These are phyloP conservation scores for Heliconius ismenius DNA, from an alignment of 2,888 invertebrate genomes.

Conservation along the genomic window DNA sequence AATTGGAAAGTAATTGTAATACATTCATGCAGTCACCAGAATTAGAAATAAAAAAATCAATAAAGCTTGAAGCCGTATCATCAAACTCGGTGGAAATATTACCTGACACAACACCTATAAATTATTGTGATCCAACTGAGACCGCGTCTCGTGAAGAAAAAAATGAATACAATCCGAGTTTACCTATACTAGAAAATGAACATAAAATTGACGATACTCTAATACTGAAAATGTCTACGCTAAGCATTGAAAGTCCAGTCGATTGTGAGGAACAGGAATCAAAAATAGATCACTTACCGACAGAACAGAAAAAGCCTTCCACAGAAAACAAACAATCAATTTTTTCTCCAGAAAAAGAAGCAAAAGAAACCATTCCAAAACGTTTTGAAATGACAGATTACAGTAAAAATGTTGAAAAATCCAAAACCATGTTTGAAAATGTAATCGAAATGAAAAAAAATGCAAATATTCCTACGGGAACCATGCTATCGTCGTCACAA, in stretches of 20 bases:
- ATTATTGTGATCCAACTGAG: neutral
- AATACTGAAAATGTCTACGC: slow-evolving; percentile 6
- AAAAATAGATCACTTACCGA: neutral
- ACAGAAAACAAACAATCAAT: neutral
- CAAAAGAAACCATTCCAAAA: neutral
- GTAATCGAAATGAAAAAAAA: slow-evolving; percentile 19
- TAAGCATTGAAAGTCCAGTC: neutral
- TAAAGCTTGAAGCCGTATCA: neutral
- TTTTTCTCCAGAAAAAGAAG: neutral
- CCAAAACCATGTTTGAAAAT: slow-evolving; percentile 20
- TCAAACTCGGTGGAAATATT: neutral
- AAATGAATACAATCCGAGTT: neutral
- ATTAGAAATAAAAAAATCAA: neutral
- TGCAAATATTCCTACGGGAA: slow-evolving; percentile 8
- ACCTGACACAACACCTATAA: neutral
- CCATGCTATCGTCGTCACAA: neutral
- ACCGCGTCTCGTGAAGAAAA: neutral
- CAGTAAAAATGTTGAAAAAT: neutral
- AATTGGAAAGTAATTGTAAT: neutral
- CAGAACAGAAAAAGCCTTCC: neutral
- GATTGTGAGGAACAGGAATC: neutral
- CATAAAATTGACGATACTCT: neutral
- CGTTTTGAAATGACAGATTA: neutral
- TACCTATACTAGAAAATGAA: neutral
- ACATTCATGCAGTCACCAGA: neutral